phyloP scores from a whole-genome alignment of 2,888 invertebrate genomes.

The Eulithis prunata region DNA sequence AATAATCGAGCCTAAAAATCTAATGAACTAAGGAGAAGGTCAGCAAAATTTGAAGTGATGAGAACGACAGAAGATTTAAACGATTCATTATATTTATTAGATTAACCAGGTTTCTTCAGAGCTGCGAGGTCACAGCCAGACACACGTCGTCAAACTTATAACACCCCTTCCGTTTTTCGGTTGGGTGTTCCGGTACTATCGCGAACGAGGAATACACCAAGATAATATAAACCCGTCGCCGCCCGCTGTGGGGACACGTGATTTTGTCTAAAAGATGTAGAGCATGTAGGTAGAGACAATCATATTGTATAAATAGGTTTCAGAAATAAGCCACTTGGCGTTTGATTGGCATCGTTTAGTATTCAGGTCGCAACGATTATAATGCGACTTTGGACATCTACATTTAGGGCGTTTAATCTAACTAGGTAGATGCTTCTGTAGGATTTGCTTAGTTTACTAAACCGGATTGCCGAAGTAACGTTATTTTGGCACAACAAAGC shows the following conservation, averaged over 20 bases:
- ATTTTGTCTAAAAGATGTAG: neutral
- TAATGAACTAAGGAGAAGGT: slow-evolving; percentile 31
- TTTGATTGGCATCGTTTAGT: slow-evolving; percentile 25
- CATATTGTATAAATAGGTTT: slow-evolving; percentile 23
- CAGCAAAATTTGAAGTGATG: slow-evolving; percentile 30
- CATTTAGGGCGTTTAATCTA: slow-evolving; percentile 28
- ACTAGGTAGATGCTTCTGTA: slow-evolving; percentile 17
- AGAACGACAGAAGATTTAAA: slow-evolving; percentile 18
- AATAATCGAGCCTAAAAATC: slow-evolving; percentile 23
- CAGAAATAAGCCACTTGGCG: slow-evolving; percentile 27
- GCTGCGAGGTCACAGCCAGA: too few species aligned
- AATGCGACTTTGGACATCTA: slow-evolving; percentile 37
- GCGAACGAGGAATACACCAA: neutral
- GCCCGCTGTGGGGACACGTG: neutral
- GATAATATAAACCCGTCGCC: neutral
- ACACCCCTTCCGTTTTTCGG: too few species aligned
- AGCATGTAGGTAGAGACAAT: neutral
- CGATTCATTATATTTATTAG: slow-evolving; percentile 11
- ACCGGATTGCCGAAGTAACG: neutral
- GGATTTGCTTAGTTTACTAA: neutral
- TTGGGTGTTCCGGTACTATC: neutral
- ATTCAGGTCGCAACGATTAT: slow-evolving; percentile 40
- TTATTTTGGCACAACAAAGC: too few species aligned
- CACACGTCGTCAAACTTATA: too few species aligned
- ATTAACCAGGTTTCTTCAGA: too few species aligned